Evolutionary conservation across 2,113 vertebrate genomes (phyloP), one percentile per base, ranked within the genome.

Genomic region (Microcebus tavaratra): DNA sequence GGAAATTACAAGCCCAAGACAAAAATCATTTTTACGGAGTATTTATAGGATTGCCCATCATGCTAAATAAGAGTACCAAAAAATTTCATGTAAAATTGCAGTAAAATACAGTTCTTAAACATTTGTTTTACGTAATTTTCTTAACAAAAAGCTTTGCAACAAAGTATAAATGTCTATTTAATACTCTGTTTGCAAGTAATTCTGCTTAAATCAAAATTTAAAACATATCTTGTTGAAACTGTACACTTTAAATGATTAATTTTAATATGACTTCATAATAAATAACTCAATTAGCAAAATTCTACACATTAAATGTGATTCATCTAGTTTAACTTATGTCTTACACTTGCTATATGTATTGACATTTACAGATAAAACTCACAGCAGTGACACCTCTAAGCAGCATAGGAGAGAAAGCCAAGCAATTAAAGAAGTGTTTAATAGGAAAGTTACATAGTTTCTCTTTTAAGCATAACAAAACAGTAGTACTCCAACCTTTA

Each of bases 141-240:
- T 79, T 76, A 84, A 88, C 31, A 94, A 86, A 84, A 73, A 80
- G 2, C 25, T 63, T 68, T 53, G 0, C 36, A 90, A 59, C 27
- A 73, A 68, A 59, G 8, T 75, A 50, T 68, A 75, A 92, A 86
- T 70, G 27, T 14, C 18, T 57, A 81, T 79, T 94, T 90, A 79
- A 95, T 81, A 72, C 83, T 67, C 50, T n/a, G 70, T 36, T 63
- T 82, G 42, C 36, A 92, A 34, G 15, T 86, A 89, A 89, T 82
- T 94, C 78, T 86, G n/a, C 31, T 89, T 96, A 67, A 82, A 87
- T 83, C 34, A 96, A 91, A 96, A 70, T 93, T 27, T 27, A 68
- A 85, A 76, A 79, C 21, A 87, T 7, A 87, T 3, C 50, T 87
- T 11, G 23, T 53, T 96, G 50, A 90, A 89, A 94, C 39, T 75